These are phyloP conservation scores for Malacoraja senta DNA, from an alignment of 2,797 vertebrate genomes.

Conservation along the genomic window DNA sequence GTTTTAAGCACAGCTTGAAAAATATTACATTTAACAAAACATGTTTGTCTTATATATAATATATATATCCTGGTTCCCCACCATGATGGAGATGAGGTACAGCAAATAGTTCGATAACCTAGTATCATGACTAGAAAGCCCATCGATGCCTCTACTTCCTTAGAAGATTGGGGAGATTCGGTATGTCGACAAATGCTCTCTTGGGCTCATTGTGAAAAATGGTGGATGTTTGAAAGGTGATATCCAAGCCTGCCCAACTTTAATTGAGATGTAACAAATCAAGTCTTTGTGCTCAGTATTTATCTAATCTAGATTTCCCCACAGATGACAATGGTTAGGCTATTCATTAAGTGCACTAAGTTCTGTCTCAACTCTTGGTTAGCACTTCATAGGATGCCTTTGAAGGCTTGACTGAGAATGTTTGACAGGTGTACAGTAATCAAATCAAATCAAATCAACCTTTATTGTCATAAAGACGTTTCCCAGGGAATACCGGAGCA, in stretches of 20 bases:
- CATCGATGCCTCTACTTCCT: too few relatives aligned
- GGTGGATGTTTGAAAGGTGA: conserved; percentile 23
- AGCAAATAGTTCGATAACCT: too few relatives aligned
- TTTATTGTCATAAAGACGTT: too few relatives aligned
- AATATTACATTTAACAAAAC: neutral
- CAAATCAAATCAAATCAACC: too few relatives aligned
- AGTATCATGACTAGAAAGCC: too few relatives aligned
- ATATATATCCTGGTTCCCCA: too few relatives aligned
- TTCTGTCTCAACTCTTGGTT: neutral
- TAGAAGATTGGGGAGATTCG: too few relatives aligned
- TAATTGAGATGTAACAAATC: neutral
- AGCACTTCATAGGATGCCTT: neutral
- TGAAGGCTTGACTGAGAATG: neutral
- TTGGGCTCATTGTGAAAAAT: conserved; percentile 16
- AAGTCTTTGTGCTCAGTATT: neutral
- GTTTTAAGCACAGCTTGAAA: neutral
- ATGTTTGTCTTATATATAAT: neutral
- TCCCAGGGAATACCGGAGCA: too few relatives aligned
- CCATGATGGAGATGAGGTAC: too few relatives aligned
- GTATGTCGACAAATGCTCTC: too few relatives aligned
- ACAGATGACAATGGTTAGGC: neutral
- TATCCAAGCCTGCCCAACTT: neutral
- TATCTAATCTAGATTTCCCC: neutral
- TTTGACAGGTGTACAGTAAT: too few relatives aligned
- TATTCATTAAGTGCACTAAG: neutral